Base-by-base conservation (phyloP, 2,797 vertebrate genomes). In the Limosa lapponica region DNA sequence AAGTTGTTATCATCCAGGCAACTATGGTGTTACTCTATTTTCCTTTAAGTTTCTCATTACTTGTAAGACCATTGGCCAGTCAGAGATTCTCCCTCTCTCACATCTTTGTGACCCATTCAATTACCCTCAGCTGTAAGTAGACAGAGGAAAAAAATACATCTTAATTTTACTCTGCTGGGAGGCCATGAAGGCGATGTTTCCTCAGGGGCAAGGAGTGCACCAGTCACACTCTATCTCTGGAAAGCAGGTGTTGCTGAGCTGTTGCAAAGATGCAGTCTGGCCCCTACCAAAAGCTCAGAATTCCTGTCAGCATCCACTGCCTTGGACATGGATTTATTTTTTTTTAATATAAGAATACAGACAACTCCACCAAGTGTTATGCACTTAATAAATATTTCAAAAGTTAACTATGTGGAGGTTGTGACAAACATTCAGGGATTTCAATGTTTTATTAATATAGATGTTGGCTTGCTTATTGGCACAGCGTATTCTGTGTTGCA, bases 21-120 rank as follows among this genome's bases (percentile, higher is more conserved):
- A 52, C 6, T 12, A 0, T 37, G 18, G 11, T 54, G 12, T 0
- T 4, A 16, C 6, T 5, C 10, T 20, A 41, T 36, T 69, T 51
- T 12, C 0, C 8, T 59, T 74, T 74, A 6, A 17, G 12, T 41
- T 34, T 85, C 70, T 66, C 4, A 43, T 14, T 19, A 85, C 27
- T 44, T 55, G 8, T 55, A 78, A 82, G 43, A 88, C 59, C 25
- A 70, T 28, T 64, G 23, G 15, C 14, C 30, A 81, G 34, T 36
- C n/a, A 59, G 16, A 46, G 9, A 66, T 28, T 83, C 8, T 87
- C 10, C n/a, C 34, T 71, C 32, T 90, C 24, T 75, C 30, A 66
- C 27, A 37, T 37, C 28, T 85, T 62, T 73, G 6, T 15, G 5
- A 59, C 16, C 8, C 18, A 59, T 59, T 80, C 37, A 48, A 64